Conservation (phyloP, 2,113 vertebrate genomes). For the Pungitius pungitius region DNA sequence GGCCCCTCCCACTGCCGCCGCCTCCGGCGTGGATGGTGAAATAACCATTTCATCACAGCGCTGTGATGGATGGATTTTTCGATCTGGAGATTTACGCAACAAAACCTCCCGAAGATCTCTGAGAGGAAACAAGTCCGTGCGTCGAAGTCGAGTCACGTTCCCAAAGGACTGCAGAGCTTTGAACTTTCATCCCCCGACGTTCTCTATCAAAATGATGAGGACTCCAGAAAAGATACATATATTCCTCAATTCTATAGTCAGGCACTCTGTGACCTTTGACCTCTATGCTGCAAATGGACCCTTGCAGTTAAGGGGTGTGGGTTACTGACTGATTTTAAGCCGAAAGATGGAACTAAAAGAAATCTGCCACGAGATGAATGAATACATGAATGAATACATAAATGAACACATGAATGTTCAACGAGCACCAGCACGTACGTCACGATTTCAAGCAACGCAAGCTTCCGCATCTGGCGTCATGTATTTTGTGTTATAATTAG, state of each 20-base stretch:
- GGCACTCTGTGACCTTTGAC: no score
- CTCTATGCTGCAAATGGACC: no score
- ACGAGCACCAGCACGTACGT: slow-evolving; percentile 25
- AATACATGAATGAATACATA: no score
- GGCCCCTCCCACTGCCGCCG: not conserved
- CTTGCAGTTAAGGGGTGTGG: no score
- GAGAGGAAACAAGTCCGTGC: not conserved
- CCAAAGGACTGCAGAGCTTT: not conserved
- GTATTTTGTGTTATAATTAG: slow-evolving; percentile 36
- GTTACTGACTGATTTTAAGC: not conserved
- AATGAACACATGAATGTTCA: slow-evolving; percentile 48
- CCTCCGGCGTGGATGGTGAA: slow-evolving; percentile 25
- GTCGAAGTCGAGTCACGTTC: not conserved
- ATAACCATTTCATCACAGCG: slow-evolving; percentile 9
- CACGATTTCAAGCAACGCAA: slow-evolving; percentile 9
- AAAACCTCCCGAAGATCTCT: not conserved
- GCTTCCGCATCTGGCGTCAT: not conserved
- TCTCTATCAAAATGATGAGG: not conserved
- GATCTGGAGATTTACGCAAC: not conserved
- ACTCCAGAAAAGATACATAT: not conserved
- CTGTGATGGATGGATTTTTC: not conserved
- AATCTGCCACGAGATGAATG: slow-evolving; percentile 12
- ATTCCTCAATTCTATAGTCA: no score
- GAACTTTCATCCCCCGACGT: not conserved
- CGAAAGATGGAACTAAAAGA: slow-evolving; percentile 6